phyloP scores from a whole-genome alignment of 2,113 vertebrate species.

The Ceratotherium simum region DNA sequence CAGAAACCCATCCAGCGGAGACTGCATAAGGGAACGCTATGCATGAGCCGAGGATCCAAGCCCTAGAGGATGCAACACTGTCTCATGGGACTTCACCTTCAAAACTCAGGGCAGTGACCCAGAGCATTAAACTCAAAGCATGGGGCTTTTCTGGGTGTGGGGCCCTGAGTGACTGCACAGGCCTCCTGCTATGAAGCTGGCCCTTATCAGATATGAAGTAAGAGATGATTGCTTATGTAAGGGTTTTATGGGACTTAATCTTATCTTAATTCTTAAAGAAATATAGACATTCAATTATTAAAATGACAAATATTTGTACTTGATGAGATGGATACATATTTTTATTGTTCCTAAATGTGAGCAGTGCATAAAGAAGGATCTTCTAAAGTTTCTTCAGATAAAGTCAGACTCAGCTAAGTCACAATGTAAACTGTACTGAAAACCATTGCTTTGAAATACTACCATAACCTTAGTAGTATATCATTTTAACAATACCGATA shows the following conservation, averaged over 20 bases:
- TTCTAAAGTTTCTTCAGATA: background rate
- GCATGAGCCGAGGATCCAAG: no score
- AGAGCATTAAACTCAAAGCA: background rate
- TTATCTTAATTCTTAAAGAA: background rate
- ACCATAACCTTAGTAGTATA: no score
- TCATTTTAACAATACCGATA: background rate
- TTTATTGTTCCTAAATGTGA: background rate
- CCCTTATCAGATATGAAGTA: background rate
- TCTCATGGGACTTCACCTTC: background rate
- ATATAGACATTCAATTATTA: background rate
- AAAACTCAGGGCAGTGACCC: background rate
- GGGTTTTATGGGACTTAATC: background rate
- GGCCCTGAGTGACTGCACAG: background rate
- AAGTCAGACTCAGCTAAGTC: background rate
- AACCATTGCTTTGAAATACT: background rate
- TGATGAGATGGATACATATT: background rate
- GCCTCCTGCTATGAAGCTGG: background rate
- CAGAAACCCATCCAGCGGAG: background rate
- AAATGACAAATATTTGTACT: background rate
- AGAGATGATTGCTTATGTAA: background rate
- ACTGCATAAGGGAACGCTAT: fast-evolving
- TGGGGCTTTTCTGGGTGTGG: background rate
- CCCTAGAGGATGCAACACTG: background rate
- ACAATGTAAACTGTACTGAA: background rate
- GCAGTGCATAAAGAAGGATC: background rate